These are phyloP conservation scores for Shargacucullia verbasci DNA, from an alignment of 2,888 invertebrate species.

Conservation along the genomic window DNA sequence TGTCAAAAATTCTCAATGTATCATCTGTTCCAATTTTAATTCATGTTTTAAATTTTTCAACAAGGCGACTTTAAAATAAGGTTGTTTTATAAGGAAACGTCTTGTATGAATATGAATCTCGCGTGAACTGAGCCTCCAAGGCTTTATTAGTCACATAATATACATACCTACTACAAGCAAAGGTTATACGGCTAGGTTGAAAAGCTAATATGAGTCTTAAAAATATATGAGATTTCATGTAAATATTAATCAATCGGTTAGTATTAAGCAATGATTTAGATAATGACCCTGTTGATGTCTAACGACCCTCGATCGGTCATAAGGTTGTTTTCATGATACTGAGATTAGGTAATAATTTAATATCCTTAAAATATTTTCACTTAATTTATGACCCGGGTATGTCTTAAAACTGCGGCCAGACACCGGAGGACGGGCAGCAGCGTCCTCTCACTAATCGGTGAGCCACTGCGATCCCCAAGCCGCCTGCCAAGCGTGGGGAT, in stretches of 20 bases:
- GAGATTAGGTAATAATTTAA: no score
- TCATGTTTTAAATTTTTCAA: constrained; percentile 26
- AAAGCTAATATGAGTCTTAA: constrained; percentile 38
- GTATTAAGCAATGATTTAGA: constrained; percentile 33
- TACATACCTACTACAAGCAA: constrained; percentile 33
- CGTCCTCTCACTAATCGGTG: no score
- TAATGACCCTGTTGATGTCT: constrained; percentile 38
- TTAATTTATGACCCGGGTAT: no score
- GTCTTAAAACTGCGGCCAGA: no score
- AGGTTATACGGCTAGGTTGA: constrained; percentile 51
- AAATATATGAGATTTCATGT: constrained; percentile 7
- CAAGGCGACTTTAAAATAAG: not conserved
- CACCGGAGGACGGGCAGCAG: no score
- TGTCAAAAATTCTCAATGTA: constrained; percentile 35
- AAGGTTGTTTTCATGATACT: constrained; percentile 7
- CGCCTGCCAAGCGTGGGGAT: no score
- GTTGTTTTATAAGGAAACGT: constrained; percentile 39
- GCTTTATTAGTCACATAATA: constrained; percentile 42
- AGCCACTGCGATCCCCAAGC: no score
- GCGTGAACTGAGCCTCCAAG: constrained; percentile 61
- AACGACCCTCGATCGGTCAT: constrained; percentile 29
- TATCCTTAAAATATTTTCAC: no score
- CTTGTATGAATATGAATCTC: constrained; percentile 40
- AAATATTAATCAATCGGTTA: constrained; percentile 34
- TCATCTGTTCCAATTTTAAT: constrained; percentile 30